These are phyloP conservation scores for Lycophotia porphyrea DNA, from an alignment of 2,888 invertebrate species.

Conservation along the genomic window DNA sequence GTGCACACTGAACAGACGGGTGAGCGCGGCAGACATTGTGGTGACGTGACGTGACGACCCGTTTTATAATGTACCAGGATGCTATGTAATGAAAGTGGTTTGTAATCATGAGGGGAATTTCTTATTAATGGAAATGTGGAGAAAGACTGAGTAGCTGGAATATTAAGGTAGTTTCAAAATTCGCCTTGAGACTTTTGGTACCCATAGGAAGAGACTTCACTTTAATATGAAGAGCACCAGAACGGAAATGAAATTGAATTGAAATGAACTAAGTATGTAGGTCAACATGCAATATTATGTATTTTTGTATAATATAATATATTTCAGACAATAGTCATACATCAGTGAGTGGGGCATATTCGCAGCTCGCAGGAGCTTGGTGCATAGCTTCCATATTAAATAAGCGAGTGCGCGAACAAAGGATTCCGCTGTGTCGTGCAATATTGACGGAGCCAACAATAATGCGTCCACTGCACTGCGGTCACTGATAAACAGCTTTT, in stretches of 20 bases:
- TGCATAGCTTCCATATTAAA: constrained; percentile 62
- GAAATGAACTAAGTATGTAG: not conserved
- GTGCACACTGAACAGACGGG: constrained; percentile 42
- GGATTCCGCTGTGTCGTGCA: constrained; percentile 60
- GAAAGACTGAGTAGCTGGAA: not conserved
- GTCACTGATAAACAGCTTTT: constrained; percentile 59
- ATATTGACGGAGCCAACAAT: constrained; percentile 61
- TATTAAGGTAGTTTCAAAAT: not conserved
- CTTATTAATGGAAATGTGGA: not conserved
- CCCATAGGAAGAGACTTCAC: not conserved
- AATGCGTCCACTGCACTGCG: constrained; percentile 52
- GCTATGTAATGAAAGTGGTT: constrained; percentile 2
- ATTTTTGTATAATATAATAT: not conserved
- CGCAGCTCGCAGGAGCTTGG: constrained; percentile 25
- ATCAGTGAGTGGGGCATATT: not conserved
- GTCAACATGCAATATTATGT: constrained; percentile 1
- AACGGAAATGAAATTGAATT: not conserved
- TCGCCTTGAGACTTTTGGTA: not conserved
- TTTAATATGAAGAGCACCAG: not conserved
- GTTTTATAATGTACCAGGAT: constrained; percentile 26
- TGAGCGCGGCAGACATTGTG: constrained; percentile 37
- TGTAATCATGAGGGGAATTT: not conserved
- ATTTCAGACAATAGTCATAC: constrained; percentile 22
- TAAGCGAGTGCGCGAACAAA: constrained; percentile 66
- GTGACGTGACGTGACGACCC: constrained; percentile 32